Conservation (phyloP, 2,888 invertebrate genomes). For the Dysmachus trigonus region DNA sequence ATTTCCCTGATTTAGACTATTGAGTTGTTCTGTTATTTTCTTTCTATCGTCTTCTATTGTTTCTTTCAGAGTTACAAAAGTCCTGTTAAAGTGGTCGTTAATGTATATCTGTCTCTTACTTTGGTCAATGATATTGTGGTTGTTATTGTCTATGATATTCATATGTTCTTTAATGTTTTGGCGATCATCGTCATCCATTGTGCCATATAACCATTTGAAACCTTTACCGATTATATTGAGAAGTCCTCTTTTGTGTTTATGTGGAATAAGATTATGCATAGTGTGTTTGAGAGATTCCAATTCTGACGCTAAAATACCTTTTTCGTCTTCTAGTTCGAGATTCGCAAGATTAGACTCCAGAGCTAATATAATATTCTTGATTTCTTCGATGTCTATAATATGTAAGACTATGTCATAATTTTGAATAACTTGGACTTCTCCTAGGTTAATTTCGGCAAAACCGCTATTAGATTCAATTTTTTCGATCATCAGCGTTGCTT, state of each 20-base stretch:
- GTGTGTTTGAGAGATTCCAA: not conserved
- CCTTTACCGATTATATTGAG: slow-evolving; percentile 22
- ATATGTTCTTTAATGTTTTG: slow-evolving; percentile 33
- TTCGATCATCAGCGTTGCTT: slow-evolving; percentile 31
- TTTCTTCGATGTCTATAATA: slow-evolving; percentile 22
- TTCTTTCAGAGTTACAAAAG: slow-evolving; percentile 30
- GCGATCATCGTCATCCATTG: slow-evolving; percentile 39
- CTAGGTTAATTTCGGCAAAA: slow-evolving; percentile 43
- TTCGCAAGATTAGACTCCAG: not conserved
- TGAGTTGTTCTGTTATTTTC: slow-evolving; percentile 17
- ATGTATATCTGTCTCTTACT: slow-evolving; percentile 32
- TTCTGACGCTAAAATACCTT: not conserved
- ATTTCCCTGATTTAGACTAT: not conserved
- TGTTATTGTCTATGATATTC: slow-evolving; percentile 32
- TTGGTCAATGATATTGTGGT: slow-evolving; percentile 27
- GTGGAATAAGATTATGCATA: slow-evolving; percentile 25
- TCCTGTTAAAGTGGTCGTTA: slow-evolving; percentile 36
- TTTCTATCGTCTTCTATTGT: slow-evolving; percentile 20
- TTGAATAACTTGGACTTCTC: slow-evolving; percentile 20
- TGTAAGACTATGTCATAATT: slow-evolving; percentile 36
- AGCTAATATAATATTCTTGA: not conserved
- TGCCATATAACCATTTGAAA: slow-evolving; percentile 35
- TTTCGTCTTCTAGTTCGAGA: not conserved
- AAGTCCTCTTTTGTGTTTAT: slow-evolving; percentile 36
- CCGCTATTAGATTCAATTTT: slow-evolving; percentile 38